Percentiles rank a stretch among this genome's conserved stretches.
These are phyloP conservation scores for Laupala kohalensis DNA, from an alignment of 1,140 invertebrate genomes.

Conservation along the genomic window DNA sequence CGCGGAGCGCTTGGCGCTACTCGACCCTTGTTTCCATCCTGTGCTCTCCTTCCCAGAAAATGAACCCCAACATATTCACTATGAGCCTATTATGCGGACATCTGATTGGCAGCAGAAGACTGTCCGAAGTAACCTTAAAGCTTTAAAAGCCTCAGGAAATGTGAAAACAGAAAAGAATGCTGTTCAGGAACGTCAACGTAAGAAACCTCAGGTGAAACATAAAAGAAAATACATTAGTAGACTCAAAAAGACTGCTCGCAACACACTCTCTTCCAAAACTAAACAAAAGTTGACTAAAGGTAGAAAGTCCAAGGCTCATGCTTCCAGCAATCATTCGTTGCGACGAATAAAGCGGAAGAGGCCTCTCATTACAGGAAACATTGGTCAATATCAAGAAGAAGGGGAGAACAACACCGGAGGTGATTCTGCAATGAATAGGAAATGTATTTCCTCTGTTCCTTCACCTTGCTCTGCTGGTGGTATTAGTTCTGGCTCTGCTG, in stretches of 20 bases:
- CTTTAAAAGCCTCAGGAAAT: conserved; percentile 31
- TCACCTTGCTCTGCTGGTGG: conserved; percentile 25
- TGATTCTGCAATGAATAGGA: conserved; percentile 23
- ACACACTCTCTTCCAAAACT: conserved; percentile 37
- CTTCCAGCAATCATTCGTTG: conserved; percentile 11
- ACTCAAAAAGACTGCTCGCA: conserved; percentile 38
- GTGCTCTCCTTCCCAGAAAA: conserved; percentile 69
- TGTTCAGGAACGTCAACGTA: conserved; percentile 27
- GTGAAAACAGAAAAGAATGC: conserved; percentile 21
- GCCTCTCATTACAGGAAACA: too few relatives aligned
- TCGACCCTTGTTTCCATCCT: conserved; percentile 75
- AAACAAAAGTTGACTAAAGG: conserved; percentile 39
- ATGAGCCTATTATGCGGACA: conserved; percentile 59
- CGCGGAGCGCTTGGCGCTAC: conserved; percentile 53
- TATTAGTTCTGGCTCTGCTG: too few relatives aligned
- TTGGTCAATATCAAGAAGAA: background rate
- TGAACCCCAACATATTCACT: conserved; percentile 43
- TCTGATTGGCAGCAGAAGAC: conserved; percentile 63
- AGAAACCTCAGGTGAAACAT: conserved; percentile 33
- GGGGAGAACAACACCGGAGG: conserved; percentile 2
- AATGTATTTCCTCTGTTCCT: conserved; percentile 37
- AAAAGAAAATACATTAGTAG: conserved; percentile 36
- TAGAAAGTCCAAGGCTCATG: conserved; percentile 25
- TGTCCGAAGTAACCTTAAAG: conserved; percentile 34
- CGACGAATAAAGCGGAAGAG: conserved; percentile 11